A percentile compares a stretch with the other conserved stretches of the same genome.
Conservation (phyloP, 1,140 invertebrate species). For the Heliconius nattereri region DNA sequence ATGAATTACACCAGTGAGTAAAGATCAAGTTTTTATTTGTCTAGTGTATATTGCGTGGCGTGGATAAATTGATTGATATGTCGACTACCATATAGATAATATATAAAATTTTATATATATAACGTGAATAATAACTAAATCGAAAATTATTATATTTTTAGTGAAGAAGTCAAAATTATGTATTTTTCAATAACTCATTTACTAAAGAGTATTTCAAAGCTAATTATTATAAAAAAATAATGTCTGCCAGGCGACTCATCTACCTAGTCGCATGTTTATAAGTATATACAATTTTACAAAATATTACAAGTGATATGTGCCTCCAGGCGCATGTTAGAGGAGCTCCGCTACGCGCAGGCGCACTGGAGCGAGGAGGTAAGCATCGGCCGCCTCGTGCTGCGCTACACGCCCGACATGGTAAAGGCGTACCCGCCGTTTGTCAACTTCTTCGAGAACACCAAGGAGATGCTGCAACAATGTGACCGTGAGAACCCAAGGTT, state of each 20-base stretch:
- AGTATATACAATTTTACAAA: background rate
- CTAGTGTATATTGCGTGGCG: background rate
- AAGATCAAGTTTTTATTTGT: background rate
- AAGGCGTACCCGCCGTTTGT: slow-evolving; percentile 98
- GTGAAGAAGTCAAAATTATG: too few relatives aligned
- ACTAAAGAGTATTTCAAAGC: too few relatives aligned
- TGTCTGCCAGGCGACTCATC: too few relatives aligned
- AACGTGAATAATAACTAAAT: too few relatives aligned
- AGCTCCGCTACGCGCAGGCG: slow-evolving; percentile 86
- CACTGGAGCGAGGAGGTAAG: slow-evolving; percentile 92
- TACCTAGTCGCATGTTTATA: background rate
- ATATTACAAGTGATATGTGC: background rate
- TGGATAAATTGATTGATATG: too few relatives aligned
- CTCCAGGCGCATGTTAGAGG: slow-evolving; percentile 86
- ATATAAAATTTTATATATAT: too few relatives aligned
- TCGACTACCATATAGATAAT: too few relatives aligned
- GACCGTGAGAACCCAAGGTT: slow-evolving; percentile 93
- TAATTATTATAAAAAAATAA: too few relatives aligned
- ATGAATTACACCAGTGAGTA: slow-evolving; percentile 91
- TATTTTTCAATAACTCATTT: too few relatives aligned
- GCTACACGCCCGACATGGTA: slow-evolving; percentile 89
- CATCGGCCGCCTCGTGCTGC: slow-evolving; percentile 93
- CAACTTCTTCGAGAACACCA: slow-evolving; percentile 98
- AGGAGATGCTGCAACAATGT: slow-evolving; percentile 94
- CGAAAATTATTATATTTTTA: too few relatives aligned